Base-by-base conservation (phyloP, 2,113 vertebrate genomes). In the Danionella cerebrum region DNA sequence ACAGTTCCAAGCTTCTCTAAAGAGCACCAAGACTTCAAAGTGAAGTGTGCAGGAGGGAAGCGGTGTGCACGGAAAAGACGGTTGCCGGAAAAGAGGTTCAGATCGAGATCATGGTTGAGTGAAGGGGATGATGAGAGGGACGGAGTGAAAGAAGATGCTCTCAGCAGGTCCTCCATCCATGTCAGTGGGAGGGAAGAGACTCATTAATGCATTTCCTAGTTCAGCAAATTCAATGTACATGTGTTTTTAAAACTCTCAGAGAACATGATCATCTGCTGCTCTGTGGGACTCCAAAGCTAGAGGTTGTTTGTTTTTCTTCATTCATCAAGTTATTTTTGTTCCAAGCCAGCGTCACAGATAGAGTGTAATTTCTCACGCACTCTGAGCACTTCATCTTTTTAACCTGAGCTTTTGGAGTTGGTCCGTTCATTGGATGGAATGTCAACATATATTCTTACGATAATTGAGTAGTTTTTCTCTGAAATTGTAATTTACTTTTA, bases 11-110 rank as follows among this genome's bases (percentile, higher is more conserved):
- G 79, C 73, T 76, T 83, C 64, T 76, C 74, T 80, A 66, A 36
- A 77, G 74, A 39, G 70, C 78, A 75, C 57, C 75, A 66, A 81
- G 65, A 87, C 84, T 83, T 88, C 85, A 87, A 87, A 86, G 85
- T 63, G 44, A 48, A 36, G 19, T 38, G 19, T 59, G 51, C 42
- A 35, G 22, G 29, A 69, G 59, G 50, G 31, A 60, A 24, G 53
- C 9, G 58, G 36, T 35, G 31, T 77, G 74, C 60, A 74, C 19
- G 58, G 41, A 31, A 51, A 73, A 77, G 70, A 78, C 69, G 63
- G 45, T n/a, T n/a, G n/a, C n/a, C n/a, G 24, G 35, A 24, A 52
- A 18, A 44, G 18, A 35, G 44, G 33, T 24, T 52, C 16, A 66
- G 48, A 29, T 31, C 35, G 33, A 35, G 33, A 51, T 39, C 10